A percentile compares a stretch with the other conserved stretches of the same genome.
Evolutionary conservation across 2,797 vertebrate genomes (phyloP).

Genomic region (Monodelphis domestica): DNA sequence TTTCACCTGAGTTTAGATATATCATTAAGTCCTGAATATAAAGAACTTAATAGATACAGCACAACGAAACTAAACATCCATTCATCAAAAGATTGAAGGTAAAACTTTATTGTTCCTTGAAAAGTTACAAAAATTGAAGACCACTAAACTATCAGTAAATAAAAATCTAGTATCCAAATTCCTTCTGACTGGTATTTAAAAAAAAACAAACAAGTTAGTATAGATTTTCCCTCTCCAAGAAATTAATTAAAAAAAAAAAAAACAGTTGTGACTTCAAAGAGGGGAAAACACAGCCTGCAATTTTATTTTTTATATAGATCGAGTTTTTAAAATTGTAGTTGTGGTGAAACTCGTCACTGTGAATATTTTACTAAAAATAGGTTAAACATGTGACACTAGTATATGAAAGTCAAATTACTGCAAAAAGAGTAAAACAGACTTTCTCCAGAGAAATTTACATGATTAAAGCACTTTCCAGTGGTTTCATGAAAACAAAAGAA

Average conservation of each 20-base stretch:
- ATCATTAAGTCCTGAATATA: constrained; percentile 19
- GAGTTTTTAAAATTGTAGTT: constrained; percentile 30
- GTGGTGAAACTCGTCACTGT: not conserved
- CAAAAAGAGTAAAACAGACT: not conserved
- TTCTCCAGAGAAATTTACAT: constrained; percentile 14
- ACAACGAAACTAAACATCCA: constrained; percentile 70
- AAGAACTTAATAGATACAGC: constrained; percentile 18
- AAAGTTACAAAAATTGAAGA: constrained; percentile 74
- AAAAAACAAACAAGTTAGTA: constrained; percentile 51
- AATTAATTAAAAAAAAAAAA: constrained; percentile 18
- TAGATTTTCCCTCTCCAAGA: constrained; percentile 40
- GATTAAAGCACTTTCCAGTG: constrained; percentile 34
- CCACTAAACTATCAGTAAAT: constrained; percentile 67
- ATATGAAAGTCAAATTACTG: not conserved
- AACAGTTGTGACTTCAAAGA: not conserved
- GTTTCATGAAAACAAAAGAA: constrained; percentile 33
- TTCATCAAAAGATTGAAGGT: constrained; percentile 72
- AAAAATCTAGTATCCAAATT: constrained; percentile 77
- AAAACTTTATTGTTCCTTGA: constrained; percentile 60
- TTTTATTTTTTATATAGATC: constrained; percentile 59
- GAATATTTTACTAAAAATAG: not conserved
- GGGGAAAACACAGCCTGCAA: not conserved
- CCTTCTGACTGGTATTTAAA: constrained; percentile 70
- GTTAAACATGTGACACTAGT: not conserved
- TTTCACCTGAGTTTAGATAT: constrained; percentile 33